Base-by-base conservation (phyloP, 2,797 vertebrate genomes). In the Antennarius maculatus region DNA sequence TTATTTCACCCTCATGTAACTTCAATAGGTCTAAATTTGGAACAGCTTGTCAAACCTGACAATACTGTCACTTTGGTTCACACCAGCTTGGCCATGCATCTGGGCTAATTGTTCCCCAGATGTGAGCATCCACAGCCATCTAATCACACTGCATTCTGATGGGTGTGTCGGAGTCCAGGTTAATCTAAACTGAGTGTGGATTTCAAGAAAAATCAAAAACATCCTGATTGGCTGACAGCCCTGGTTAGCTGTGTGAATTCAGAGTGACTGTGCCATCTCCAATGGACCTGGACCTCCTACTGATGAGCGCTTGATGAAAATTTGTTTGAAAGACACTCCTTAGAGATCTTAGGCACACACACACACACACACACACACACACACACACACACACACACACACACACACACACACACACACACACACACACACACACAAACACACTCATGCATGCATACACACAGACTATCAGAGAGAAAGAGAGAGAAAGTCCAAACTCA, bases 161-260 rank as follows among this genome's bases (percentile, higher is more conserved):
- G 82, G 74, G 77, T 87, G 85, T 71, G 89, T 79, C 72, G 88
- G 82, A 88, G 91, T 92, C 90, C 89, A 93, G 93, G 93, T 94
- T 94, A 94, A 94, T 95, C 90, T 87, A 89, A 93, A 90, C 81
- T 93, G 93, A 93, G 87, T 65, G 71, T 63, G 74, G 89, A 93
- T 90, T 92, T 90, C 90, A 88, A 83, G 91, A 82, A 84, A 88
- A 93, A 93, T 92, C 91, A 92, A 94, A 93, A 93, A 82, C 91
- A 82, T 89, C 80, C 91, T 87, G 89, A 92, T 93, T 92, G 88
- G 81, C 91, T 94, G 93, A 94, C 93, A 94, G 90, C 80, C 80
- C 83, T 66, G 88, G 86, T 94, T 93, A 92, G 91, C 89, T 46
- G 80, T 70, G 71, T 76, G 84, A 90, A 89, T 88, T 85, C 79